Conservation (phyloP, 2,888 invertebrate species). For the Machimus atricapillus region DNA sequence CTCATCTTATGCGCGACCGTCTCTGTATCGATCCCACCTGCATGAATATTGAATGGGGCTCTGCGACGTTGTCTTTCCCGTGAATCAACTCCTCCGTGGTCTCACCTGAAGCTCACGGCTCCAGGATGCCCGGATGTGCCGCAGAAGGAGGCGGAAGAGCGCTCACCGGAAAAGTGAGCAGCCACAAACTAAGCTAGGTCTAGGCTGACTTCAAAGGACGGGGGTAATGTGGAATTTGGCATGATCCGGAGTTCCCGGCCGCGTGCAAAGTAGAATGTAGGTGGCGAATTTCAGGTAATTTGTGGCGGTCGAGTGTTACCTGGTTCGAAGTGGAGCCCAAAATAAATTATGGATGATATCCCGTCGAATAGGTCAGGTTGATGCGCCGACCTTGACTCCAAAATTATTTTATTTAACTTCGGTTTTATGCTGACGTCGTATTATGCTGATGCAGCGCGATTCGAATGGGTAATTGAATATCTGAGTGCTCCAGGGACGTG, state of each 20-base stretch:
- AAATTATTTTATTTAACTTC: conserved; percentile 17
- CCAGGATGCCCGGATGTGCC: neutral
- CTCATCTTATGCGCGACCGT: neutral
- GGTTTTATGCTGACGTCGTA: neutral
- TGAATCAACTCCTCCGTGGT: neutral
- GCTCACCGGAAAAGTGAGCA: neutral
- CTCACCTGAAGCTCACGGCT: neutral
- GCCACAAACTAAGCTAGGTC: neutral
- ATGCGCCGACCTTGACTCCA: conserved; percentile 14
- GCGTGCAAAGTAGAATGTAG: neutral
- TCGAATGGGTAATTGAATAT: neutral
- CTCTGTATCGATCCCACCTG: neutral
- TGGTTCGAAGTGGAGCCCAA: neutral
- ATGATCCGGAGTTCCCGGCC: conserved; percentile 3
- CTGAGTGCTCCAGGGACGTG: neutral
- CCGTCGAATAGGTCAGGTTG: neutral
- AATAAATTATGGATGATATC: neutral
- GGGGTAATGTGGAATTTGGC: conserved; percentile 14
- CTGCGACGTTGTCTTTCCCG: neutral
- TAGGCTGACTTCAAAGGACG: neutral
- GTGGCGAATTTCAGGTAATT: neutral
- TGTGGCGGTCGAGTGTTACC: neutral
- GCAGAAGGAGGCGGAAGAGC: neutral
- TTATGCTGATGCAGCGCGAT: neutral
- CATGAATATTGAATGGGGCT: neutral